These are phyloP conservation scores for Leiothrix lutea DNA, from an alignment of 2,113 vertebrate genomes.

Conservation along the genomic window DNA sequence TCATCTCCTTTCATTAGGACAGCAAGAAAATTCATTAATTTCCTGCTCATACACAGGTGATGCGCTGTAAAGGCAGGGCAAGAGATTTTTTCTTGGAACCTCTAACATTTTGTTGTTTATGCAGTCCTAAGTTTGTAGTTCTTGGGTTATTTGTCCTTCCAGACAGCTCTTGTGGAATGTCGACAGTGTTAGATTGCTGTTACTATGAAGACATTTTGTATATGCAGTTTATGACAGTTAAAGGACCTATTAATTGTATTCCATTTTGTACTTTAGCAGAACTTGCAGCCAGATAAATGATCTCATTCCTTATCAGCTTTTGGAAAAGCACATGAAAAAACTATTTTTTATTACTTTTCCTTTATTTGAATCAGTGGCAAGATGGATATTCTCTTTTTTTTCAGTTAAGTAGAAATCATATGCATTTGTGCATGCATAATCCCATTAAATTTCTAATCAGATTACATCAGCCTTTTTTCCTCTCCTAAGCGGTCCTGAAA, in stretches of 20 bases:
- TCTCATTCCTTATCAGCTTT: background rate
- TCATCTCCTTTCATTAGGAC: background rate
- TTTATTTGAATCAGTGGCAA: background rate
- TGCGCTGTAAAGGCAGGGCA: background rate
- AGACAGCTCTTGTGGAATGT: background rate
- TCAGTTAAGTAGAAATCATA: background rate
- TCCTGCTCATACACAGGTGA: background rate
- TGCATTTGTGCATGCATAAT: background rate
- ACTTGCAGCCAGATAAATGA: background rate
- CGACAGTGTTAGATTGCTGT: background rate
- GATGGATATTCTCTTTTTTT: background rate
- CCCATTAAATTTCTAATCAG: background rate
- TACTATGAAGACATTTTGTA: background rate
- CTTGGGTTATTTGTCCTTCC: background rate
- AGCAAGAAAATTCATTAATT: background rate
- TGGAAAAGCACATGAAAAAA: background rate
- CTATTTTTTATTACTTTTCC: background rate
- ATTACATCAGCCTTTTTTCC: background rate
- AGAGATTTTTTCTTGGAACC: background rate
- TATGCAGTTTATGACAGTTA: background rate
- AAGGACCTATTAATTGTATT: background rate
- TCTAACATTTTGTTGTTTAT: background rate
- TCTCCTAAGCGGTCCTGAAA: background rate
- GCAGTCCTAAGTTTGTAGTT: background rate
- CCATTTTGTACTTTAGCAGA: background rate